These are phyloP conservation scores for Diphyllodes magnificus DNA, from an alignment of 2,113 vertebrate genomes.

Conservation along the genomic window DNA sequence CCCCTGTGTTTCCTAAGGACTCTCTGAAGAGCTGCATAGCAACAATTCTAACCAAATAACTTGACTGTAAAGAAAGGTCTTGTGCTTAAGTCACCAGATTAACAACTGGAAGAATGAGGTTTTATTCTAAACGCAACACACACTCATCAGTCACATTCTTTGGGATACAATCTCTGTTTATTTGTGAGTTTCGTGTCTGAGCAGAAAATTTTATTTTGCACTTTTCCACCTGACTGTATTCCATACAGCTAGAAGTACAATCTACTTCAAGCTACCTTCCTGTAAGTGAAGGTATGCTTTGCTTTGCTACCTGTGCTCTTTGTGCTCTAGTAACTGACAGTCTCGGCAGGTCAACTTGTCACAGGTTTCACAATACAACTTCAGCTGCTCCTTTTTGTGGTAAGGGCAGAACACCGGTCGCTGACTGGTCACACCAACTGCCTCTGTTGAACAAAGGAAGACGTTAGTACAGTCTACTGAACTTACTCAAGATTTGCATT, in stretches of 20 bases:
- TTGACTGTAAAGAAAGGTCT: neutral
- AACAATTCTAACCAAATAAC: neutral
- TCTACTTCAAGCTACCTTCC: neutral
- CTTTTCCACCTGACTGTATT: neutral
- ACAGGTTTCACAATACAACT: conserved; percentile 97
- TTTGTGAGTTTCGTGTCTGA: neutral
- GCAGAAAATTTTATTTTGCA: neutral
- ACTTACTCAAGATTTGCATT: neutral
- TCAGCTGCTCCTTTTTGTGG: conserved; percentile 96
- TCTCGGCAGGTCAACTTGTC: conserved; percentile 95
- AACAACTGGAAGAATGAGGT: neutral
- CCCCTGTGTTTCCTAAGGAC: neutral
- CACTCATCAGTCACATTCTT: neutral
- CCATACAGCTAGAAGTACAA: neutral
- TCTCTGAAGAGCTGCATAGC: neutral
- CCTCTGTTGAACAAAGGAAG: conserved; percentile 71
- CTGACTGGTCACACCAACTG: conserved; percentile 86
- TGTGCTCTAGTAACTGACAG: conserved; percentile 95
- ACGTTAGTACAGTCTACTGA: neutral
- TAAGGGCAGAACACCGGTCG: conserved; percentile 92
- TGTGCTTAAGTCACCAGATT: neutral
- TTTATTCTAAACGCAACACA: neutral
- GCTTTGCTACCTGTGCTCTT: conserved; percentile 90
- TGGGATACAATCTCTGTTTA: neutral
- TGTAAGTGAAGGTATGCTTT: neutral